Evolutionary conservation across 2,888 invertebrate genomes (phyloP).

Genomic region (Xanthorhoe spadicearia): DNA sequence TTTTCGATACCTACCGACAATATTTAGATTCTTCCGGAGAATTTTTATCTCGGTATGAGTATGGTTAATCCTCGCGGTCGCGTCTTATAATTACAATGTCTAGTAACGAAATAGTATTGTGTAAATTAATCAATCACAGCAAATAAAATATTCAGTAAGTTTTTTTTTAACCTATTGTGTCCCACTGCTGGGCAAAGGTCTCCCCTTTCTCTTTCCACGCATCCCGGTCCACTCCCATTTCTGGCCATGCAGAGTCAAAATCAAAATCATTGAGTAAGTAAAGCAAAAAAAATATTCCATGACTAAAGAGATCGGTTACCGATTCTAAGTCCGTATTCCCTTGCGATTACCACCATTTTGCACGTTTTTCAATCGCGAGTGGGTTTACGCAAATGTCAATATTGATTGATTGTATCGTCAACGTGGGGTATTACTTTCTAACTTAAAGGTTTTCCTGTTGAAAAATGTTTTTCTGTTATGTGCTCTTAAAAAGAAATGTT

Average conservation of each 20-base stretch:
- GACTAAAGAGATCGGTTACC: neutral
- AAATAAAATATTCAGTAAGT: neutral
- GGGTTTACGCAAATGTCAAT: constrained; percentile 5
- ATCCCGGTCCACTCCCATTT: no score
- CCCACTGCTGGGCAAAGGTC: no score
- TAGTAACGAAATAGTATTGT: neutral
- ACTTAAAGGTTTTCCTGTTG: neutral
- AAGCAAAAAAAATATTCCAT: neutral
- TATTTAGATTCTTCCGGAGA: no score
- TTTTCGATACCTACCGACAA: no score
- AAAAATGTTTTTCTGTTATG: neutral
- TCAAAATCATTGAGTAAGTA: neutral
- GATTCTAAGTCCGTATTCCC: neutral
- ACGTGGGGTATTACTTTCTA: neutral
- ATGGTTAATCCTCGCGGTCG: no score
- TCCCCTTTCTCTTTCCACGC: no score
- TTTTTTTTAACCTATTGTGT: no score
- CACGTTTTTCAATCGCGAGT: neutral
- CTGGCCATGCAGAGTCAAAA: no score
- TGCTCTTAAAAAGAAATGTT: no score
- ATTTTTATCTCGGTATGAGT: no score
- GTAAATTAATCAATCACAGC: neutral
- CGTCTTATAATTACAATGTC: no score
- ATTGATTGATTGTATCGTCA: constrained; percentile 14
- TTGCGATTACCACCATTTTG: neutral